These are phyloP conservation scores for Aspidiotus rigidus DNA, from an alignment of 2,888 invertebrate genomes.

Conservation along the genomic window DNA sequence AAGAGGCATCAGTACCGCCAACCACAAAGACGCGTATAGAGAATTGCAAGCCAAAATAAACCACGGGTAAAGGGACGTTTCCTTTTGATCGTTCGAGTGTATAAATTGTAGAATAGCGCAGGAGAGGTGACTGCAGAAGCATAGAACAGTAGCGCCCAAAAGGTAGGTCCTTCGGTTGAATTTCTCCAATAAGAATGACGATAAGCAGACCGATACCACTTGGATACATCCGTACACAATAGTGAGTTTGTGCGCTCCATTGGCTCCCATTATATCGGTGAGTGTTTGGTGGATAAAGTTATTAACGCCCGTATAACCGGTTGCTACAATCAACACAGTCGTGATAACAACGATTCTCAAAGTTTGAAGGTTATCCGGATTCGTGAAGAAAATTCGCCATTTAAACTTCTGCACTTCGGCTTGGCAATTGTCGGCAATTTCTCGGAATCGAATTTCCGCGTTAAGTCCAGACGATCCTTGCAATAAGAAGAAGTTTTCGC, in stretches of 20 bases:
- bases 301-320: no score
- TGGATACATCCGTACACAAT: constrained; percentile 9
- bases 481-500: no score
- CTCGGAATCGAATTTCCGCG: no score
- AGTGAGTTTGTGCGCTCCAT: no score
- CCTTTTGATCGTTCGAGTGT: not conserved
- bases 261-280: no score
- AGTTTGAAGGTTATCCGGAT: constrained; percentile 8
- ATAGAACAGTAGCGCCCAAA: not conserved
- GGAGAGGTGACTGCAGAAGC: not conserved
- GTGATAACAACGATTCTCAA: constrained; percentile 15
- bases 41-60: constrained; percentile 1
- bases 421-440: no score
- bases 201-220: constrained; percentile 5
- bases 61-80: not conserved
- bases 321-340: constrained; percentile 5
- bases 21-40: constrained; percentile 6
- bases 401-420: not conserved
- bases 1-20: not conserved
- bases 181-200: constrained; percentile 12
- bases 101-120: not conserved
- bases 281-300: no score
- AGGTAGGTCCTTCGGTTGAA: constrained; percentile 12
- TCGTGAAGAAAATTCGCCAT: constrained; percentile 6
- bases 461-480: no score